Evolutionary conservation across 2,113 vertebrate genomes (phyloP).

Genomic region (Ictalurus furcatus): DNA sequence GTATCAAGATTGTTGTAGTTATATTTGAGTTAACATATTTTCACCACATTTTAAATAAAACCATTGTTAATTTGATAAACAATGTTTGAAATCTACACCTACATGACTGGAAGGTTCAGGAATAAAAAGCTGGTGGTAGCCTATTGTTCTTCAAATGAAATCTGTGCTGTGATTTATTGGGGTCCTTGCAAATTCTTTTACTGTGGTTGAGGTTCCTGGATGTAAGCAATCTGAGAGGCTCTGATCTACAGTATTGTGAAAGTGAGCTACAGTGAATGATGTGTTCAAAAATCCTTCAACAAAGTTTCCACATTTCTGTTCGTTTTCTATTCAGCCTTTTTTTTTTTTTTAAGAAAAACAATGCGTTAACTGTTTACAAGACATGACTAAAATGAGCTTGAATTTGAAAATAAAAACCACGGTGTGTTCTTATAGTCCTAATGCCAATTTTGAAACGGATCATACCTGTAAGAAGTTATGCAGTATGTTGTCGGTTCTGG

Average conservation of each 20-base stretch:
- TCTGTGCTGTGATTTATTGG: not conserved
- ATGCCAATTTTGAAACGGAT: not conserved
- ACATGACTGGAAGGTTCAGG: not conserved
- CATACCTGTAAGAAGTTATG: slow-evolving; percentile 80
- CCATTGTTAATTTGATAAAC: not conserved
- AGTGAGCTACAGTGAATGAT: not conserved
- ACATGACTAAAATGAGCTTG: not conserved
- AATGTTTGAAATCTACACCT: not conserved
- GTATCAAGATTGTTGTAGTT: not conserved
- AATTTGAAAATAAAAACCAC: not conserved
- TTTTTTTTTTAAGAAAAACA: not conserved
- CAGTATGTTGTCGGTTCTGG: slow-evolving; percentile 75
- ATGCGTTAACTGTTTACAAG: not conserved
- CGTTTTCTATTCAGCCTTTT: not conserved
- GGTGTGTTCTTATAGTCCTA: not conserved
- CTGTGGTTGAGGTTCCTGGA: not conserved
- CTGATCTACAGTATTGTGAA: not conserved
- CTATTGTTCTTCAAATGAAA: not conserved
- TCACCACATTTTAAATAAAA: not conserved
- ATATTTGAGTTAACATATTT: not conserved
- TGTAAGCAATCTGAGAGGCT: not conserved
- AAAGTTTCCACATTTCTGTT: not conserved
- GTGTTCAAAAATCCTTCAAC: not conserved
- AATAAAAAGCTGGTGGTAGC: not conserved
- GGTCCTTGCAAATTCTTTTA: not conserved